A percentile compares a stretch with the other conserved stretches of the same genome.
These are phyloP conservation scores for Percopsis transmontana DNA, from an alignment of 2,113 vertebrate species.

Conservation along the genomic window DNA sequence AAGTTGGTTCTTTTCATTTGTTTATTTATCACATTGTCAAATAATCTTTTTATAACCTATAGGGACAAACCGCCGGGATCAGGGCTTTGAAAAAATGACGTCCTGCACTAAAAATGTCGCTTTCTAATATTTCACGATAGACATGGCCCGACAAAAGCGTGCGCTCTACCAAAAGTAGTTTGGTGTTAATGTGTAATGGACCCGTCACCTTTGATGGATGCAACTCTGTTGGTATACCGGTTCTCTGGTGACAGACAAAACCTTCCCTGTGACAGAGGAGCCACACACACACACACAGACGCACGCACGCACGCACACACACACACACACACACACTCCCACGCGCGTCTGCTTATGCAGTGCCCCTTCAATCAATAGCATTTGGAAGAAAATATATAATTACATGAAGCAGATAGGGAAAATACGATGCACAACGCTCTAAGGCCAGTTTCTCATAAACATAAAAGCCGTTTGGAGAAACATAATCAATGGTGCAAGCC, in stretches of 20 bases:
- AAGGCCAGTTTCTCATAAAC: slow-evolving; percentile 77
- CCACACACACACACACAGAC: not conserved
- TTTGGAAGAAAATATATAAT: slow-evolving; percentile 65
- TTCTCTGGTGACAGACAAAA: slow-evolving; percentile 61
- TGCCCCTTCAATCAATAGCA: slow-evolving; percentile 67
- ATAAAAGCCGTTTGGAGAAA: slow-evolving; percentile 76
- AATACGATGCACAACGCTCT: slow-evolving; percentile 61
- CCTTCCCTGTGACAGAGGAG: slow-evolving; percentile 51
- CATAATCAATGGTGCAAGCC: slow-evolving; percentile 75
- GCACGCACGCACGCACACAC: too few species aligned
- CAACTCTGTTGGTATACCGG: slow-evolving; percentile 53
- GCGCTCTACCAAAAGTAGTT: slow-evolving; percentile 63
- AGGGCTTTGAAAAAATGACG: slow-evolving; percentile 13
- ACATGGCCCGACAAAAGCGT: slow-evolving; percentile 57
- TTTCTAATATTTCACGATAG: slow-evolving; percentile 57
- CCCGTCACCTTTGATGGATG: slow-evolving; percentile 73
- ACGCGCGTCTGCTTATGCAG: slow-evolving; percentile 25
- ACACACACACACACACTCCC: not conserved
- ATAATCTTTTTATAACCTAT: not conserved
- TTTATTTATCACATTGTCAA: not conserved
- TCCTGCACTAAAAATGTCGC: not conserved
- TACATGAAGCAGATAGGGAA: slow-evolving; percentile 47
- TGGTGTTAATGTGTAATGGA: slow-evolving; percentile 66
- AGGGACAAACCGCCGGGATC: not conserved
- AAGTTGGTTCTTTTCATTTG: slow-evolving; percentile 19